phyloP scores from a whole-genome alignment of 92 coral and sea anemone genomes.

The Porites rus region DNA sequence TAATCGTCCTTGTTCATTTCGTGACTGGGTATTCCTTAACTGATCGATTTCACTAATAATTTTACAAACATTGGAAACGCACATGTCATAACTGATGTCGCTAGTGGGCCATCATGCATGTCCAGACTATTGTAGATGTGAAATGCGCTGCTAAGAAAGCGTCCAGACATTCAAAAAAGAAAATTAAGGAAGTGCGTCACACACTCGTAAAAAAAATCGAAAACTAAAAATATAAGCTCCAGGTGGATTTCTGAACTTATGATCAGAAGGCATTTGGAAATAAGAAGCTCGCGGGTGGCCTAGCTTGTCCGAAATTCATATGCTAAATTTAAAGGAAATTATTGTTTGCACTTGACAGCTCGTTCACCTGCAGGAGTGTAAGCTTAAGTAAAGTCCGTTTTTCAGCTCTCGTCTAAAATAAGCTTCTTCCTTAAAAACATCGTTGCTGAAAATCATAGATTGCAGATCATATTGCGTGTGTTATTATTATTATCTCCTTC shows the following conservation, averaged over 20 bases:
- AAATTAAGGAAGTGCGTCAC: not conserved
- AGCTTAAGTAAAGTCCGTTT: not conserved
- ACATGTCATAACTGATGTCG: conserved; percentile 33
- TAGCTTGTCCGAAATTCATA: conserved; percentile 40
- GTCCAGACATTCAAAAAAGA: not conserved
- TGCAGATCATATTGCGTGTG: conserved; percentile 5
- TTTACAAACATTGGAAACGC: conserved; percentile 45
- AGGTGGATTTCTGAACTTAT: not conserved
- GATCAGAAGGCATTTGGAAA: conserved; percentile 30
- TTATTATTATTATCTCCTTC: not conserved
- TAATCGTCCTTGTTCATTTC: conserved; percentile 16
- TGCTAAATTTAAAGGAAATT: conserved; percentile 43
- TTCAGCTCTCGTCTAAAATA: not conserved
- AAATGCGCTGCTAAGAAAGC: conserved; percentile 10
- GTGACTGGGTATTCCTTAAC: not conserved
- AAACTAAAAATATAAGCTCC: not conserved
- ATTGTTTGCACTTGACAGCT: conserved; percentile 41
- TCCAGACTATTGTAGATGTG: not conserved
- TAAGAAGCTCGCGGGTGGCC: conserved; percentile 45
- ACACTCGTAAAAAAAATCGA: not conserved
- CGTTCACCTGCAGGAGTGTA: conserved; percentile 48
- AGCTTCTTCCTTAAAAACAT: not conserved
- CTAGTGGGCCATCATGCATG: conserved; percentile 35
- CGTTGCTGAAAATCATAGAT: not conserved
- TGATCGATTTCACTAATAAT: conserved; percentile 34